A percentile compares a stretch with the other conserved stretches of the same genome.
Evolutionary conservation across 2,888 invertebrate genomes (phyloP).

Genomic region (Fissipunctia ypsillon): DNA sequence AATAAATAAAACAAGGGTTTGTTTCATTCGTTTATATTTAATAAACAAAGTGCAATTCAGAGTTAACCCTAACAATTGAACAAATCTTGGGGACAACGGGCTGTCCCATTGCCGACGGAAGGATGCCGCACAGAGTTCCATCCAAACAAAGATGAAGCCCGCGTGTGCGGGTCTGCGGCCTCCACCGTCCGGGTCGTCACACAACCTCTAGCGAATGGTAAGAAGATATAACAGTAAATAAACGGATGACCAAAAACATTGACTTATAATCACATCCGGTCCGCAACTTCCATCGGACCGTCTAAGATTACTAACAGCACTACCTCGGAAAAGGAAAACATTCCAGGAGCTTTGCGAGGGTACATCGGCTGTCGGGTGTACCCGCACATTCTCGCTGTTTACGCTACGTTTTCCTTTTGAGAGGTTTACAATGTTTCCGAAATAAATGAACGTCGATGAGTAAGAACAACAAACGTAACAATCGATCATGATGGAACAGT

Average conservation of each 20-base stretch:
- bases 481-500: constrained; percentile 53
- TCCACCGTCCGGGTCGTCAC: constrained; percentile 80
- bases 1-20: constrained; percentile 74
- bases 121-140: constrained; percentile 77
- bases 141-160: constrained; percentile 69
- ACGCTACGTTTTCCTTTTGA: constrained; percentile 83
- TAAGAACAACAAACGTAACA: constrained; percentile 60
- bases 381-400: constrained; percentile 81
- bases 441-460: constrained; percentile 69
- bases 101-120: constrained; percentile 80
- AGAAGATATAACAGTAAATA: constrained; percentile 82
- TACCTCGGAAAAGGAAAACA: constrained; percentile 85
- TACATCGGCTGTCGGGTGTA: constrained; percentile 82
- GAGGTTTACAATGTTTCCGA: constrained; percentile 83
- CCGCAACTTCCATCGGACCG: constrained; percentile 89
- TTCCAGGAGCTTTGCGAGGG: constrained; percentile 82
- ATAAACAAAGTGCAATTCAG: constrained; percentile 91
- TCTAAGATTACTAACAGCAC: constrained; percentile 77
- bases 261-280: constrained; percentile 80
- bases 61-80: constrained; percentile 90
- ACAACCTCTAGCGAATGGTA: constrained; percentile 82
- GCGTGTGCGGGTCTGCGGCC: constrained; percentile 70
- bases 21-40: constrained; percentile 91
- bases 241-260: constrained; percentile 80
- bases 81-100: constrained; percentile 85